Evolutionary conservation across 2,888 invertebrate genomes (phyloP).

Genomic region (Caenorhabditis sp.): DNA sequence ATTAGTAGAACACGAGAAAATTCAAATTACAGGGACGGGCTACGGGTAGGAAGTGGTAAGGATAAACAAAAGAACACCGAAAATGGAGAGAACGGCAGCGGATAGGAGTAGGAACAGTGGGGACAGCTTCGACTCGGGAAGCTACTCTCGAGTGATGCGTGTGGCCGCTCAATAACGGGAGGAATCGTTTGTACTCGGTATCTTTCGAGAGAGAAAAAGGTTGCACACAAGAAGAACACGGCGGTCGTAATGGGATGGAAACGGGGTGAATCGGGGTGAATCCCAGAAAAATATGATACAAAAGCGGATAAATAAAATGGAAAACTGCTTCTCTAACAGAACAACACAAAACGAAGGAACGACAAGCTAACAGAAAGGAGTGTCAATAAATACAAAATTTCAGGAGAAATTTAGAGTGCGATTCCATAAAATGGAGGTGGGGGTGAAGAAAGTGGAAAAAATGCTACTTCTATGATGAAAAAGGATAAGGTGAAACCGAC

Average conservation of each 20-base stretch:
- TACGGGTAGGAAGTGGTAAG: not conserved
- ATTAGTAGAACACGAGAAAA: constrained; percentile 37
- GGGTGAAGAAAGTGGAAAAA: constrained; percentile 6
- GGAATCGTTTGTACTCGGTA: constrained; percentile 45
- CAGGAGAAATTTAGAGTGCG: constrained; percentile 16
- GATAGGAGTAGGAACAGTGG: not conserved
- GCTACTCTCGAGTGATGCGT: not conserved
- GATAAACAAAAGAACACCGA: constrained; percentile 9
- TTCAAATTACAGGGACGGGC: constrained; percentile 13
- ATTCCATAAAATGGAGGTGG: not conserved
- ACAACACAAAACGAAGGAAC: constrained; percentile 29
- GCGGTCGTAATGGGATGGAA: constrained; percentile 16
- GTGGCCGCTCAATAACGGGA: not conserved
- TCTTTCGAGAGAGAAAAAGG: constrained; percentile 20
- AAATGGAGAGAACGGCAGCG: constrained; percentile 19
- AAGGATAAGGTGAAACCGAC: constrained; percentile 16
- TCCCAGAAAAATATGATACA: constrained; percentile 22
- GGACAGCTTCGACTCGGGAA: not conserved
- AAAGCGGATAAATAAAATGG: constrained; percentile 21
- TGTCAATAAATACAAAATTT: constrained; percentile 48
- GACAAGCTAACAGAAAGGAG: constrained; percentile 24
- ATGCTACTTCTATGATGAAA: constrained; percentile 47
- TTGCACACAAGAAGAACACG: constrained; percentile 23
- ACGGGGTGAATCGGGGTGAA: constrained; percentile 13
- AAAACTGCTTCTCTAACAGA: constrained; percentile 37